Percentiles rank a stretch among this genome's conserved stretches.
These are phyloP conservation scores for Chanos chanos DNA, from an alignment of 2,797 vertebrate species.

Conservation along the genomic window DNA sequence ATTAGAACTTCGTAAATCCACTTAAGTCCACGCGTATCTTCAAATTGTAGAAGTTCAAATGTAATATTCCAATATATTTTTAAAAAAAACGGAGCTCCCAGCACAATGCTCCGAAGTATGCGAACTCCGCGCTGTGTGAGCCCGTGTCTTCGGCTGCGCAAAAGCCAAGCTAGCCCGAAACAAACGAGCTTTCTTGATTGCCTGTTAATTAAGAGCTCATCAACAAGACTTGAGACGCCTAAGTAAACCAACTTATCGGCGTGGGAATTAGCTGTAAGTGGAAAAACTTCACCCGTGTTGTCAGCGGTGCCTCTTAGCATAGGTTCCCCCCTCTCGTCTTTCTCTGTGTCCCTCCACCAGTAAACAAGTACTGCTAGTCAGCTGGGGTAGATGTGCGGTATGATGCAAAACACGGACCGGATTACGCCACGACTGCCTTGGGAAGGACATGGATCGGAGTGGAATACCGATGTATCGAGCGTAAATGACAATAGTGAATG, in stretches of 20 bases:
- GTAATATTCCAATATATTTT: slow-evolving; percentile 14
- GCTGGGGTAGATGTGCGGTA: slow-evolving; percentile 64
- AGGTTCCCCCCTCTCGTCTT: slow-evolving; percentile 69
- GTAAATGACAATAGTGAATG: no score
- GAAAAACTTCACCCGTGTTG: slow-evolving; percentile 69
- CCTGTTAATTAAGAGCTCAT: slow-evolving; percentile 38
- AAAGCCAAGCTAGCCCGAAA: slow-evolving; percentile 64
- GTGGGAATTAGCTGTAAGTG: slow-evolving; percentile 58
- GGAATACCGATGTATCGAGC: no score
- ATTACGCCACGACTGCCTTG: no score
- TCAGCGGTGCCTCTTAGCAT: slow-evolving; percentile 56
- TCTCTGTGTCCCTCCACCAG: slow-evolving; percentile 71
- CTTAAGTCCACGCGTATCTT: slow-evolving; percentile 37
- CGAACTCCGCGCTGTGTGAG: slow-evolving; percentile 57
- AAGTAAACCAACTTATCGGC: slow-evolving; percentile 46
- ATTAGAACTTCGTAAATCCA: slow-evolving; percentile 59
- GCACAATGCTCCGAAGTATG: slow-evolving; percentile 55
- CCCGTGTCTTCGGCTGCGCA: slow-evolving; percentile 56
- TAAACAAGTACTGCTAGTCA: slow-evolving; percentile 86
- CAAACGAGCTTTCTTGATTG: slow-evolving; percentile 54
- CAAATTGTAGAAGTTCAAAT: slow-evolving; percentile 22
- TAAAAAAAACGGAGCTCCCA: slow-evolving; percentile 30
- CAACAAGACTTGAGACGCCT: slow-evolving; percentile 16
- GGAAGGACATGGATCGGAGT: neutral
- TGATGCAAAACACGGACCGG: slow-evolving; percentile 60